These are phyloP conservation scores for Tortricodes alternella DNA, from an alignment of 2,888 invertebrate species.

Conservation along the genomic window DNA sequence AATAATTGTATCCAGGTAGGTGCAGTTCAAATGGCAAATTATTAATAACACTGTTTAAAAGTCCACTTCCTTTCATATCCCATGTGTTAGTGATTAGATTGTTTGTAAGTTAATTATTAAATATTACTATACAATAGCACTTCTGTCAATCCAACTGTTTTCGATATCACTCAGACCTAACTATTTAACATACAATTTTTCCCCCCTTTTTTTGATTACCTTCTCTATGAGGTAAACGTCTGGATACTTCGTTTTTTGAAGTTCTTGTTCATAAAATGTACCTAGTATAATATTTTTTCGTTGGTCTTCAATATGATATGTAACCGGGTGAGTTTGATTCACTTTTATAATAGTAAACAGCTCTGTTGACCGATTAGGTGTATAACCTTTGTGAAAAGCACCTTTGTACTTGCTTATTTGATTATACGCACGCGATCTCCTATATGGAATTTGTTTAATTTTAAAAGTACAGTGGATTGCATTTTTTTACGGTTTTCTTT, in stretches of 20 bases:
- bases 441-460: too few relatives aligned
- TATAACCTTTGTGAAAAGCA: constrained; percentile 42
- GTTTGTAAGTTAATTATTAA: not conserved
- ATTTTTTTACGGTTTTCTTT: too few relatives aligned
- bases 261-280: constrained; percentile 47
- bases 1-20: constrained; percentile 40
- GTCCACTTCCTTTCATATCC: constrained; percentile 11
- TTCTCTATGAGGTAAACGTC: constrained; percentile 49
- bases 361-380: constrained; percentile 47
- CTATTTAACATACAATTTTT: constrained; percentile 10
- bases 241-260: constrained; percentile 44
- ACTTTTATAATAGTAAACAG: constrained; percentile 42
- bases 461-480: too few relatives aligned
- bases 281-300: constrained; percentile 43
- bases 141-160: constrained; percentile 2
- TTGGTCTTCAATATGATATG: constrained; percentile 44
- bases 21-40: constrained; percentile 19
- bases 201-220: constrained; percentile 3
- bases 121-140: not conserved
- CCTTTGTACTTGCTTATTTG: constrained; percentile 27
- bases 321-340: constrained; percentile 40
- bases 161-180: not conserved
- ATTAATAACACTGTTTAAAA: constrained; percentile 19
- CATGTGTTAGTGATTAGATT: not conserved
- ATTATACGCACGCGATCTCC: constrained; percentile 1